Base-by-base conservation (phyloP, 2,113 vertebrate species). In the Sphaerodactylus townsendi region DNA sequence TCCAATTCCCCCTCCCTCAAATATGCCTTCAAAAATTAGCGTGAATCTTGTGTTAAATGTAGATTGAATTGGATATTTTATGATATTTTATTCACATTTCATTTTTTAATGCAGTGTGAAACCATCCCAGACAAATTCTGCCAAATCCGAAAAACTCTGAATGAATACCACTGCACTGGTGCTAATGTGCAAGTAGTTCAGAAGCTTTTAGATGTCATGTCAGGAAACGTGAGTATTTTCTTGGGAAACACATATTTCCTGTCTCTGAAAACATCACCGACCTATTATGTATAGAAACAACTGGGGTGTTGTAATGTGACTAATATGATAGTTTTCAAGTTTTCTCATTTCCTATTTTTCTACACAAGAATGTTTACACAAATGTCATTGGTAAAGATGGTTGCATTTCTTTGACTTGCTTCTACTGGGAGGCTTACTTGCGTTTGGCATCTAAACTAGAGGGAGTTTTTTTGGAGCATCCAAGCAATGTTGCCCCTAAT, bases 111-210 rank as follows among this genome's bases (percentile, higher is more conserved):
- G n/a, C 35, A 83, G 73, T 83, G 82, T n/a, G 3, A 10, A 68
- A 5, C 0, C 5, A 68, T 56, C 30, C 3, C n/a, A 8, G 9
- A 21, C 0, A 39, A 11, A 8, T 77, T 84, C 46, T 56, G 62
- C 35, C 25, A 77, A 77, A 5, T 69, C 28, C n/a, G 68, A 17
- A 11, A 1, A 21, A 46, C 46, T 77, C 64, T 84, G 28, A 50
- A 28, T 19, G 6, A 48, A 3, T 2, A 23, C 33, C n/a, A 1
- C 4, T 10, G 8, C 13, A 28, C 9, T 28, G 2, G 1, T 1
- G 13, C 7, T n/a, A 14, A 4, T 21, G 39, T 65, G 28, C 30
- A 28, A n/a, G 14, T 14, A 9, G 4, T 5, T 10, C 10, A 13
- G 21, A 23, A 14, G 4, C 1, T 59, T 3, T 2, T 2, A 9